Evolutionary conservation across 2,113 vertebrate species (phyloP).

Genomic region (Antigone vipio): DNA sequence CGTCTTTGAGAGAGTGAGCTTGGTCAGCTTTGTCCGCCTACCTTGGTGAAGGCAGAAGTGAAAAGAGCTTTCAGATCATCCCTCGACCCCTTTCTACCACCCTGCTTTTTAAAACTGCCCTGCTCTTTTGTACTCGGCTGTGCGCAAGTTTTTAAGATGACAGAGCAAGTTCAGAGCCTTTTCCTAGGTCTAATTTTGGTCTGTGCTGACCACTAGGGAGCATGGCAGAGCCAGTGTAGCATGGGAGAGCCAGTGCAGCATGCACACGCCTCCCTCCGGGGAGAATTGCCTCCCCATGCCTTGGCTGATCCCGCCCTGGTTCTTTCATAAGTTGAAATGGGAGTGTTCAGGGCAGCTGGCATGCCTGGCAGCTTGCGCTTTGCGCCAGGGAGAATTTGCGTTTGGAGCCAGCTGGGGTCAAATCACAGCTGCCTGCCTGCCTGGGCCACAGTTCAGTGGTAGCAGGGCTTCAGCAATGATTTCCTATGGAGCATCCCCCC

Average conservation of each 20-base stretch:
- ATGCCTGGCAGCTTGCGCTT: constrained; percentile 31
- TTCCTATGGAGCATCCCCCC: not conserved
- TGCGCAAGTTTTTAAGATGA: not conserved
- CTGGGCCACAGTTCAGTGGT: not conserved
- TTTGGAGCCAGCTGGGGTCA: constrained; percentile 27
- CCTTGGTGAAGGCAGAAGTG: not conserved
- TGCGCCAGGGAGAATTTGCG: not conserved
- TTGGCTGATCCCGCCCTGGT: not conserved
- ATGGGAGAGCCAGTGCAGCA: not conserved
- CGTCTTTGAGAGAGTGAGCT: not conserved
- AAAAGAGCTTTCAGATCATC: not conserved
- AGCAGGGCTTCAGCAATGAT: not conserved
- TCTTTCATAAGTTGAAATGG: constrained; percentile 19
- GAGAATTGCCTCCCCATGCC: not conserved
- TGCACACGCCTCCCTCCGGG: not conserved
- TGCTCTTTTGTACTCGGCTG: not conserved
- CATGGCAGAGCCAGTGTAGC: constrained; percentile 42
- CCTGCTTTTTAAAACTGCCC: not conserved
- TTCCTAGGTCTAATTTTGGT: not conserved
- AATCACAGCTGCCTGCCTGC: constrained; percentile 23
- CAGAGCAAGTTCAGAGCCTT: not conserved
- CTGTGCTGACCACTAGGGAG: constrained; percentile 61
- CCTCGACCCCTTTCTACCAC: not conserved
- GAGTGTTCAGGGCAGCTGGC: constrained; percentile 32
- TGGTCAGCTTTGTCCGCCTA: not conserved